phyloP scores from a whole-genome alignment of 1,140 invertebrate genomes.

The Dendrolimus punctatus region DNA sequence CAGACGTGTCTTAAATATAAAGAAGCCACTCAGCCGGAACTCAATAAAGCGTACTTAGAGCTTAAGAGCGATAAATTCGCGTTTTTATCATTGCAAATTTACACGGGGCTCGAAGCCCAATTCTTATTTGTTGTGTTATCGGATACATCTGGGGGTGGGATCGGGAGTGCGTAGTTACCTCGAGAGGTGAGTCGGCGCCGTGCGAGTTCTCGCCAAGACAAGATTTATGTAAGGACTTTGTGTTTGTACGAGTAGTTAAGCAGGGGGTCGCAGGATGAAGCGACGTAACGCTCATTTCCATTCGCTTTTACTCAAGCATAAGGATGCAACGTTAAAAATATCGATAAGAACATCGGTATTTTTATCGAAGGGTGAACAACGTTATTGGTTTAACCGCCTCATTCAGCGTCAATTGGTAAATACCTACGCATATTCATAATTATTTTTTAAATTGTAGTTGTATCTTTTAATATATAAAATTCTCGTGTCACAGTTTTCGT shows the following conservation, averaged over 20 bases:
- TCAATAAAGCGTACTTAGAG: constrained; percentile 29
- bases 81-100: constrained; percentile 32
- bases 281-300: constrained; percentile 63
- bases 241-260: constrained; percentile 71
- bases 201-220: constrained; percentile 58
- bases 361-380: too few species aligned
- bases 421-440: too few species aligned
- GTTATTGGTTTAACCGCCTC: too few species aligned
- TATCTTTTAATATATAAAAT: too few species aligned
- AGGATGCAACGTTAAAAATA: too few species aligned
- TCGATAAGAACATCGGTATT: too few species aligned
- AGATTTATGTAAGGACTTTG: constrained; percentile 73
- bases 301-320: constrained; percentile 48
- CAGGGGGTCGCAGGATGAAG: constrained; percentile 27
- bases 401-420: too few species aligned
- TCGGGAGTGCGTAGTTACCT: constrained; percentile 47
- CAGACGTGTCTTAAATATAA: constrained; percentile 31
- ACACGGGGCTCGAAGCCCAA: constrained; percentile 26
- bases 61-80: constrained; percentile 27
- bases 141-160: constrained; percentile 35
- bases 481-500: too few species aligned
- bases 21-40: constrained; percentile 26
- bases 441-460: too few species aligned
- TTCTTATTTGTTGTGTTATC: constrained; percentile 57
- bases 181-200: constrained; percentile 51